Base-by-base conservation (phyloP, 2,113 vertebrate species). In the human region DNA sequence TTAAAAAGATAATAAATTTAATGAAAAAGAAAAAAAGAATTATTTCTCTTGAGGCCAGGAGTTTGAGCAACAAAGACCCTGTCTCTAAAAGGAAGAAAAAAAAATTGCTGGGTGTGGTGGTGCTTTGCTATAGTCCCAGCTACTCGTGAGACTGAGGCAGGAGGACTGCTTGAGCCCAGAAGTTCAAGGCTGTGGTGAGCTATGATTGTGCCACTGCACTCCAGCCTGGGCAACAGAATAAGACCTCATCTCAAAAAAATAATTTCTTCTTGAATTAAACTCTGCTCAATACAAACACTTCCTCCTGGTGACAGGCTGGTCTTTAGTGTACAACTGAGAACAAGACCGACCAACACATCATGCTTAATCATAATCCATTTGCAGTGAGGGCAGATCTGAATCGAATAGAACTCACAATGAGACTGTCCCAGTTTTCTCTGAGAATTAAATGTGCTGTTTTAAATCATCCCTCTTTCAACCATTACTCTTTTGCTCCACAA, bases 261-360 rank as follows among this genome's bases (percentile, higher is more conserved):
- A 59, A 75, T 75, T 81, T 90, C 38, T 93, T 87, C 84, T 94
- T 94, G 66, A 78, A 94, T 72, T 91, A 50, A 88, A 50, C 55
- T 97, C 45, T 73, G 38, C 30, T 70, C 10, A 97, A 70, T 35
- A 89, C 20, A 87, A 52, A 75, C 8, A 55, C 48, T 96, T 73
- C 83, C 30, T 66, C 7, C 30, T 45, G 32, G 30, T 35, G 79
- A 73, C 13, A 55, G 68, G 81, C 52, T 20, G 32, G 6, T 40
- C 79, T 89, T 75, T 48, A 64, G 35, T 22, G 5, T 20, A 38
- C 40, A 89, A 61, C 5, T 14, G 43, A 64, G 80, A 79, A 66
- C 30, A 73, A 91, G 35, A 80, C 38, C 76, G 48, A 23, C 48
- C 18, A 50, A 70, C 73, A n/a, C 0, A 30, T 20, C 78, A 55